Evolutionary conservation across 2,113 vertebrate genomes (phyloP).

Genomic region (Gracilinanus agilis): DNA sequence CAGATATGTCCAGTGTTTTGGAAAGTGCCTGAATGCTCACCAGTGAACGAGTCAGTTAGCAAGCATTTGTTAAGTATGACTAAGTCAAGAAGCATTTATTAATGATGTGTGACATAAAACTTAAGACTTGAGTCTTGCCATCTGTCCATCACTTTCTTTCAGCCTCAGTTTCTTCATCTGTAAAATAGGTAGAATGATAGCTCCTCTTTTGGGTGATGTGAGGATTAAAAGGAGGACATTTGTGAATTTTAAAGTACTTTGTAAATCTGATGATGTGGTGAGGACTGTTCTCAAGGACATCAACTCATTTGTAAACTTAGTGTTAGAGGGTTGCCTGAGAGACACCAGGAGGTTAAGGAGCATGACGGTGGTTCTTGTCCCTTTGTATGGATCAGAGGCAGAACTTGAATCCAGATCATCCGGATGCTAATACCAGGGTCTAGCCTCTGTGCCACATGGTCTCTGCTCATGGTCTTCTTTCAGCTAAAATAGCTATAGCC

Average conservation of each 20-base stretch:
- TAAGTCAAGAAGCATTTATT: neutral
- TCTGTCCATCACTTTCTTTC: neutral
- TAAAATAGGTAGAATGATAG: neutral
- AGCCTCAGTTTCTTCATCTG: neutral
- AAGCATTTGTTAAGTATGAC: neutral
- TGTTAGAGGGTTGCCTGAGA: neutral
- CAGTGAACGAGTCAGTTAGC: conserved; percentile 26
- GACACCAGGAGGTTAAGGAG: neutral
- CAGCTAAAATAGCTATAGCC: neutral
- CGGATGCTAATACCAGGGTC: neutral
- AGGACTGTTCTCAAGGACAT: too few relatives aligned
- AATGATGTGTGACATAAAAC: neutral
- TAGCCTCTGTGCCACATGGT: fast-evolving
- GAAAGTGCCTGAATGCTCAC: conserved; percentile 63
- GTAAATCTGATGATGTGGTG: neutral
- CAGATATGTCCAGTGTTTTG: conserved; percentile 69
- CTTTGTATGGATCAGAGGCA: neutral
- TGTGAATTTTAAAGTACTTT: neutral
- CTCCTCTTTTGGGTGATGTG: neutral
- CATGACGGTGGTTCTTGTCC: neutral
- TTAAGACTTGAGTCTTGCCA: neutral
- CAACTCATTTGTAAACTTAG: neutral
- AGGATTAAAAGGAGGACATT: neutral
- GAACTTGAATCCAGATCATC: neutral
- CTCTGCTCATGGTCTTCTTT: neutral